A percentile compares a stretch with the other conserved stretches of the same genome.
phyloP scores from a whole-genome alignment of 2,113 vertebrate species.

The Galeopterus variegatus region DNA sequence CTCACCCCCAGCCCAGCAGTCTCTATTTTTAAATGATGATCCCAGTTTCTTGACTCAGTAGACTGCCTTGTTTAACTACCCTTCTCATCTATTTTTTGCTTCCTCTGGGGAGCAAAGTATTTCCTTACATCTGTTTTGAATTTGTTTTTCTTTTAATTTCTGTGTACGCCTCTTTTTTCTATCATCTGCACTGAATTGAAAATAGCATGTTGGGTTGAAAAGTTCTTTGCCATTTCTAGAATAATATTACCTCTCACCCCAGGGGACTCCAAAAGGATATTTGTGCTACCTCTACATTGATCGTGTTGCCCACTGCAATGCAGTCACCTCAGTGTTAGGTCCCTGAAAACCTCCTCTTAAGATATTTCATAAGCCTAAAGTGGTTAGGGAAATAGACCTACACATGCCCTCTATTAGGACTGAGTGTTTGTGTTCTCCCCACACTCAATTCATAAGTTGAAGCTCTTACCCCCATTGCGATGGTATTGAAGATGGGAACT shows the following conservation, averaged over 20 bases:
- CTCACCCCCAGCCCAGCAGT: background rate
- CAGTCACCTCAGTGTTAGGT: conserved; percentile 24
- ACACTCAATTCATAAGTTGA: background rate
- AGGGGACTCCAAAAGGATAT: conserved; percentile 14
- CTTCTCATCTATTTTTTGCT: conserved; percentile 72
- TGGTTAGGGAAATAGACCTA: background rate
- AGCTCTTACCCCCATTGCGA: accelerated
- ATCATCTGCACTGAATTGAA: conserved; percentile 78
- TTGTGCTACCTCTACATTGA: background rate
- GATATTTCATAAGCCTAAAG: background rate
- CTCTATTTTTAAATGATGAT: conserved; percentile 69
- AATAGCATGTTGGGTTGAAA: conserved; percentile 68
- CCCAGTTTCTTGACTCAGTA: conserved; percentile 64
- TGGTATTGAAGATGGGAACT: background rate
- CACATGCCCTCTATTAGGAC: background rate
- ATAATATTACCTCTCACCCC: conserved; percentile 68
- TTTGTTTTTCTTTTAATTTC: conserved; percentile 87
- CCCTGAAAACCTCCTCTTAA: background rate
- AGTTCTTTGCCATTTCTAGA: conserved; percentile 71
- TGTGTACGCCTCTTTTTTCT: conserved; percentile 50
- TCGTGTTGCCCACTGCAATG: background rate
- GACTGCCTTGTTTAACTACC: conserved; percentile 71
- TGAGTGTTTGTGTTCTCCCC: background rate
- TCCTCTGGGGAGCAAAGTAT: conserved; percentile 77
- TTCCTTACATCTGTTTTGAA: conserved; percentile 88